Base-by-base conservation (phyloP, 2,113 vertebrate species). In the Brachypteracias leptosomus region DNA sequence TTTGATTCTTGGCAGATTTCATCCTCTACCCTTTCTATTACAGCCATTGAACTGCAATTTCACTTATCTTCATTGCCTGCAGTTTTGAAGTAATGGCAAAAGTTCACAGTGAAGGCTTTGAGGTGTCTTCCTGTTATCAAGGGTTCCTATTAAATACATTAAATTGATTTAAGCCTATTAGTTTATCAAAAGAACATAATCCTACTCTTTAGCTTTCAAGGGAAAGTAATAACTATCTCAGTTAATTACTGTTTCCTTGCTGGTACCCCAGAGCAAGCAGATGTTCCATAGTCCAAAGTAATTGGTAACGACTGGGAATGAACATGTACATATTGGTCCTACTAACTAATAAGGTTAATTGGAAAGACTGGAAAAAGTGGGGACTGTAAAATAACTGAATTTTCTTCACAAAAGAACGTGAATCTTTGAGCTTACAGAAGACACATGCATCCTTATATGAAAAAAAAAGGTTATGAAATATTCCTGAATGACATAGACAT, bases 241-340 rank as follows among this genome's bases (percentile, higher is more conserved):
- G 91, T 97, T 98, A 98, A 98, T 98, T 97, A 95, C 90, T 89
- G 58, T 96, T 97, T 96, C 97, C 89, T 96, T 96, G 82, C 95
- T 96, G 71, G 93, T 86, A 96, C 36, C 88, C 91, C 86, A 91
- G 70, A 97, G 94, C 95, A 96, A 97, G 97, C 54, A 87, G 95
- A 86, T 67, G 54, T 96, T 96, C 86, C 70, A 12, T 66, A 12
- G 93, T 95, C 94, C 95, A 94, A 85, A 89, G 89, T 90, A 96
- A 96, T 95, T 90, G 82, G 73, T 87, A 96, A 95, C 22, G 66
- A 85, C 80, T 92, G 93, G 85, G 83, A 95, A 89, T 5, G 44
- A 94, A 80, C 14, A 4, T 40, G 46, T 88, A 57, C 4, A 12
- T 95, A 96, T 93, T 65, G 46, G 40, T 94, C 83, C 58, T 86